Percentiles rank a stretch among this genome's conserved stretches.
phyloP scores from a whole-genome alignment of 2,888 invertebrate species.

The Lampropteryx suffumata region DNA sequence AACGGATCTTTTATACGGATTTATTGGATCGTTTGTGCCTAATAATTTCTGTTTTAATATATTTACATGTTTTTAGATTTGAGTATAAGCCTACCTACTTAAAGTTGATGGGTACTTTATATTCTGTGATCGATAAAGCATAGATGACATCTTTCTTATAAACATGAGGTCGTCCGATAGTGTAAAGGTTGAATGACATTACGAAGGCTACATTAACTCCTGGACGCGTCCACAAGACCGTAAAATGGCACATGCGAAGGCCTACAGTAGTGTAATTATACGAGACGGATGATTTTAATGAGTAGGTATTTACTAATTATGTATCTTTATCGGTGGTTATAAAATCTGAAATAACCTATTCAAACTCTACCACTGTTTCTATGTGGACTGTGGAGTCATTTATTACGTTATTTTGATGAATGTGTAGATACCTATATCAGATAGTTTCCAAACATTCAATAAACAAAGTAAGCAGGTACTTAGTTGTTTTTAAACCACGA shows the following conservation, averaged over 20 bases:
- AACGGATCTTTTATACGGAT: too few species aligned
- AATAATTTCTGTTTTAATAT: too few species aligned
- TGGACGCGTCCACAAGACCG: conserved; percentile 13
- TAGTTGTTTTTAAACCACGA: not conserved
- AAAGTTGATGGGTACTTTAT: not conserved
- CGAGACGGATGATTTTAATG: conserved; percentile 16
- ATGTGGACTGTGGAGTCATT: too few species aligned
- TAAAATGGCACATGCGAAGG: conserved; percentile 18
- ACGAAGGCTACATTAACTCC: conserved; percentile 13
- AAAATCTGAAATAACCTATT: conserved; percentile 6
- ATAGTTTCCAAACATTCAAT: not conserved
- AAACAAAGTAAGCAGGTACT: conserved; percentile 9
- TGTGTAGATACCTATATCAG: not conserved
- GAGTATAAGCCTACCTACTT: too few species aligned
- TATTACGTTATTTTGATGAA: not conserved
- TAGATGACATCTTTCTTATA: conserved; percentile 1
- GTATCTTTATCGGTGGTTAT: conserved; percentile 8
- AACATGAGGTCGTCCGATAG: conserved; percentile 16
- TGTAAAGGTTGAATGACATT: conserved; percentile 10
- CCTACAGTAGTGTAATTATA: conserved; percentile 14
- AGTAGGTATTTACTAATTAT: conserved; percentile 17
- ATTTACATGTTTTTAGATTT: too few species aligned
- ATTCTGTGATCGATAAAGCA: not conserved
- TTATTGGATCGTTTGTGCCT: too few species aligned
- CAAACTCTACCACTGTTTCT: not conserved